Percentiles rank a stretch among this genome's conserved stretches.
Conservation (phyloP, 2,113 vertebrate genomes). For the Mormyrus lacerda region DNA sequence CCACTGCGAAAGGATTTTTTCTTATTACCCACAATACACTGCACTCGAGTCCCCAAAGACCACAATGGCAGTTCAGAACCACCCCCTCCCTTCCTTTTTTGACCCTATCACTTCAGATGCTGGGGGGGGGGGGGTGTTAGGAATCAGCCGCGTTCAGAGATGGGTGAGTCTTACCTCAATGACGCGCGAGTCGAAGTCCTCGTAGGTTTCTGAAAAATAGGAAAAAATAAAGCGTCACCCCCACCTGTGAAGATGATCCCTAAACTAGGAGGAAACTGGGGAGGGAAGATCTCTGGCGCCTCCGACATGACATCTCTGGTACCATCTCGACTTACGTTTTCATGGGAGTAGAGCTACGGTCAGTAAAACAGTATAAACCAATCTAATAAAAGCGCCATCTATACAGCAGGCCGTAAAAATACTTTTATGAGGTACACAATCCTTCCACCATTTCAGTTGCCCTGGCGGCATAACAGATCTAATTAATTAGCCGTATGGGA, state of each 20-base stretch:
- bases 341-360: neutral
- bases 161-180: constrained; percentile 79
- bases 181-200: constrained; percentile 80
- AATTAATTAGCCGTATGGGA: neutral
- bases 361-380: neutral
- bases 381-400: neutral
- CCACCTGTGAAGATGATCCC: neutral
- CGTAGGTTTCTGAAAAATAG: constrained; percentile 73
- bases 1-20: neutral
- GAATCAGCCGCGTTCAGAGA: neutral
- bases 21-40: neutral
- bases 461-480: neutral
- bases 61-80: neutral
- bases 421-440: neutral
- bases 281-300: neutral
- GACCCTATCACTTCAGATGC: neutral
- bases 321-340: neutral
- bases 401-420: neutral
- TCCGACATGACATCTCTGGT: neutral
- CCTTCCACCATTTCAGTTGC: neutral
- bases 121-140: neutral
- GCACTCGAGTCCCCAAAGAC: neutral
- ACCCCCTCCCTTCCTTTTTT: neutral
- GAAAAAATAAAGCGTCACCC: constrained; percentile 25
- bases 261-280: neutral